Evolutionary conservation across 2,888 invertebrate genomes (phyloP).

Genomic region (Aleiodes alternator): DNA sequence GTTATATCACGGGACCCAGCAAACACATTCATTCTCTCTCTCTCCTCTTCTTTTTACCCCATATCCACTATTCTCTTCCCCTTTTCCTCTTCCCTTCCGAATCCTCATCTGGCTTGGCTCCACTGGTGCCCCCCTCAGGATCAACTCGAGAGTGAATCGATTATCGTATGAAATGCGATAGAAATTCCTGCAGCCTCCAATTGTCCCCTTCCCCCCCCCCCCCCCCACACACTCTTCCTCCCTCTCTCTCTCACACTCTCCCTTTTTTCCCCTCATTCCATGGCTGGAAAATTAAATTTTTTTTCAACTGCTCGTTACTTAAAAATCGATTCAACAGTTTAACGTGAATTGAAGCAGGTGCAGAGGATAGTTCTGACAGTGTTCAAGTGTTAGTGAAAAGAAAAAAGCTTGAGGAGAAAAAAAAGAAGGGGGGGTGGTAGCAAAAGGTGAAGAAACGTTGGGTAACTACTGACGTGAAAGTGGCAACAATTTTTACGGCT

Average conservation of each 20-base stretch:
- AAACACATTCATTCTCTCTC: constrained; percentile 49
- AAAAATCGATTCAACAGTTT: constrained; percentile 7
- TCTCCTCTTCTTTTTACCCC: neutral
- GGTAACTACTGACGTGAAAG: constrained; percentile 26
- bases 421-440: no score
- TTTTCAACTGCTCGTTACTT: constrained; percentile 15
- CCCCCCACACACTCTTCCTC: no score
- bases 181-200: constrained; percentile 16
- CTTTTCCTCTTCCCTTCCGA: neutral
- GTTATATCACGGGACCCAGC: constrained; percentile 41
- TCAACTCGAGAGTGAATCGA: constrained; percentile 36
- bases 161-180: constrained; percentile 20
- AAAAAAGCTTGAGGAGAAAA: no score
- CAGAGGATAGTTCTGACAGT: constrained; percentile 36
- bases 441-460: constrained; percentile 19
- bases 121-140: constrained; percentile 5
- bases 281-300: neutral
- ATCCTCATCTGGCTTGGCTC: constrained; percentile 13
- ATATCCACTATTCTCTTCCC: neutral
- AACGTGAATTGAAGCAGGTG: constrained; percentile 11
- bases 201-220: constrained; percentile 8
- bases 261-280: no score
- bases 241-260: no score
- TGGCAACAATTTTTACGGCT: constrained; percentile 20
- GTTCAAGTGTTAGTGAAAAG: constrained; percentile 3